These are phyloP conservation scores for Lemur catta DNA, from an alignment of 2,797 vertebrate genomes.

Conservation along the genomic window DNA sequence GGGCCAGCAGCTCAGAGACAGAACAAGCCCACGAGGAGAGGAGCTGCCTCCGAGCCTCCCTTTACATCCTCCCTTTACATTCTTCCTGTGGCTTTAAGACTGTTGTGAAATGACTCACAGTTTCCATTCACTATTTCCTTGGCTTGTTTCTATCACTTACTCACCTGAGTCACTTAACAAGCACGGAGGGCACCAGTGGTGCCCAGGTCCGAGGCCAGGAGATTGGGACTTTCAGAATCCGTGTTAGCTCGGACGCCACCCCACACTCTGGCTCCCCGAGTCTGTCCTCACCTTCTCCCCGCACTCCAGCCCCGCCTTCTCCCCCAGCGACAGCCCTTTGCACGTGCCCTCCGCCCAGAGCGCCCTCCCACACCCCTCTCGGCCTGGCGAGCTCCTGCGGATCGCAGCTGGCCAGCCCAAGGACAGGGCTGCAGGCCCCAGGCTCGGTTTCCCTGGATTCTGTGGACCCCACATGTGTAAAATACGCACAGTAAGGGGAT, in stretches of 20 bases:
- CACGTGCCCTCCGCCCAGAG: accelerated
- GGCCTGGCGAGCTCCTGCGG: neutral
- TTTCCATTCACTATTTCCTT: neutral
- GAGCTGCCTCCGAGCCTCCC: neutral
- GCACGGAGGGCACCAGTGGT: neutral
- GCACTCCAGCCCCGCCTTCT: neutral
- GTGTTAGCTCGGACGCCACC: neutral
- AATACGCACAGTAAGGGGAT: accelerated
- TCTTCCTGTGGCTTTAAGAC: neutral
- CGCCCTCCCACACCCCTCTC: accelerated
- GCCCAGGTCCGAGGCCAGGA: neutral
- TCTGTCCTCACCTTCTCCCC: neutral
- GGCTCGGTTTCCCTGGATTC: neutral
- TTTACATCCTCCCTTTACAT: no score
- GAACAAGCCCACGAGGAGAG: neutral
- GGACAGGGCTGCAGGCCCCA: neutral
- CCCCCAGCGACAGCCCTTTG: neutral
- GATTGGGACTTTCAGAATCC: neutral
- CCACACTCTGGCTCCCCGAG: accelerated
- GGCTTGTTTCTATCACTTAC: neutral
- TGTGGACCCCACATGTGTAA: neutral
- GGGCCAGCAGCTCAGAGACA: accelerated
- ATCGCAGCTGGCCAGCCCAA: neutral
- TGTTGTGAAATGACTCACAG: neutral
- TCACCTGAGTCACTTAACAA: no score